phyloP scores from a whole-genome alignment of 2,113 vertebrate genomes.

The Cricetomys ansorgei region DNA sequence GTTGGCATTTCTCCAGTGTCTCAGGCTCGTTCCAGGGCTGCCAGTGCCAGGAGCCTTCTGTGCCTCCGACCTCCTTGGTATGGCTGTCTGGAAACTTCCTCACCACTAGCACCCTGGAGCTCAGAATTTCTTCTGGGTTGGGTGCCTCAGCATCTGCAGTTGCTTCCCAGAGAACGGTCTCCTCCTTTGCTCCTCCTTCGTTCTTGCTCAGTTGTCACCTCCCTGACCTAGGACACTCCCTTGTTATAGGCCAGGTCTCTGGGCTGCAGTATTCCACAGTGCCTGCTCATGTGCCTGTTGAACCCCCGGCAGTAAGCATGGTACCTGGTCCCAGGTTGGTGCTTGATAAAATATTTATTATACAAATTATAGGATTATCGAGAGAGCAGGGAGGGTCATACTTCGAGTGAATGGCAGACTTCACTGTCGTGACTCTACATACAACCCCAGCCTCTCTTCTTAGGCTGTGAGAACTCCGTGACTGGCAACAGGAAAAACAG shows the following conservation, averaged over 20 bases:
- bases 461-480: background rate
- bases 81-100: background rate
- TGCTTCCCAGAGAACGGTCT: accelerated
- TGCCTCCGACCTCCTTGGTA: background rate
- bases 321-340: background rate
- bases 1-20: background rate
- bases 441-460: background rate
- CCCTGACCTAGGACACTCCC: accelerated
- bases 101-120: background rate
- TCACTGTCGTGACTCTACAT: accelerated
- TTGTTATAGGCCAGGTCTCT: accelerated
- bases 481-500: background rate
- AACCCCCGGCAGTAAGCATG: background rate
- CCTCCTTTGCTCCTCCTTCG: background rate
- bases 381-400: background rate
- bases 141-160: accelerated
- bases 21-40: accelerated
- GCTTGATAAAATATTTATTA: background rate
- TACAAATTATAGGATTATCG: background rate
- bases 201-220: accelerated
- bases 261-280: background rate
- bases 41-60: background rate
- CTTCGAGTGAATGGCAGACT: no score
- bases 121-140: background rate
- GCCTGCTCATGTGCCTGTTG: background rate